phyloP scores from a whole-genome alignment of 2,888 invertebrate genomes.

The Pediacus dermestoides region DNA sequence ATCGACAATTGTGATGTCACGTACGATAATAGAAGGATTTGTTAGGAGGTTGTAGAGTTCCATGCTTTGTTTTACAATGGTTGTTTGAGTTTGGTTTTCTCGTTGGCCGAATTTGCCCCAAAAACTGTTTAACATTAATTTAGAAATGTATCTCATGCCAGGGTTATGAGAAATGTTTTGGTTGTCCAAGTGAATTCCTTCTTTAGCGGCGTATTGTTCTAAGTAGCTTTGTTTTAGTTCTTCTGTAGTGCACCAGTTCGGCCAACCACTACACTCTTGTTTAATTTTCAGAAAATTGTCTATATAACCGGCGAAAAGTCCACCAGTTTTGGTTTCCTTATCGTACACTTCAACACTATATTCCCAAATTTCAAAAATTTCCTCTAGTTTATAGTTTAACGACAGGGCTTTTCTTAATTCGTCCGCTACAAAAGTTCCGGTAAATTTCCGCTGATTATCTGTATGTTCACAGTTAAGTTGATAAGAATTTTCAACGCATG shows the following conservation, averaged over 20 bases:
- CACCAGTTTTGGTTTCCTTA: slow-evolving; percentile 13
- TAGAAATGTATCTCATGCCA: slow-evolving; percentile 26
- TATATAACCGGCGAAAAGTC: slow-evolving; percentile 25
- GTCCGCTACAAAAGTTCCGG: slow-evolving; percentile 16
- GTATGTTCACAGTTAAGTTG: slow-evolving; percentile 14
- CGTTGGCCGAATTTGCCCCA: slow-evolving; percentile 29
- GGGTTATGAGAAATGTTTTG: slow-evolving; percentile 22
- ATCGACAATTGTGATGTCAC: too few species aligned
- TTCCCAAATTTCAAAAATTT: slow-evolving; percentile 25
- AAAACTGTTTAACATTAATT: slow-evolving; percentile 28
- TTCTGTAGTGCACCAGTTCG: slow-evolving; percentile 17
- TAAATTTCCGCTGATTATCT: slow-evolving; percentile 12
- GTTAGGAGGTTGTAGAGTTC: too few species aligned
- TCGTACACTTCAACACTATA: slow-evolving; percentile 10
- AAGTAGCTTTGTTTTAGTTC: slow-evolving; percentile 19
- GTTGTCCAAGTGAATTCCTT: slow-evolving; percentile 27
- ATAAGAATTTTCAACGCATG: slow-evolving; percentile 18
- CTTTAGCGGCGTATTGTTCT: slow-evolving; percentile 14
- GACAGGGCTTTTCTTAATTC: slow-evolving; percentile 20
- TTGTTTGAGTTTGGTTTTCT: slow-evolving; percentile 8
- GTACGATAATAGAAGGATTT: too few species aligned
- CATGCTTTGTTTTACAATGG: too few species aligned
- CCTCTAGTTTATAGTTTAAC: slow-evolving; percentile 25
- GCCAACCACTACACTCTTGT: slow-evolving; percentile 14
- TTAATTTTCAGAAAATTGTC: slow-evolving; percentile 23